Percentiles rank a stretch among this genome's conserved stretches.
Conservation (phyloP, 2,113 vertebrate genomes). For the Dromas ardeola region DNA sequence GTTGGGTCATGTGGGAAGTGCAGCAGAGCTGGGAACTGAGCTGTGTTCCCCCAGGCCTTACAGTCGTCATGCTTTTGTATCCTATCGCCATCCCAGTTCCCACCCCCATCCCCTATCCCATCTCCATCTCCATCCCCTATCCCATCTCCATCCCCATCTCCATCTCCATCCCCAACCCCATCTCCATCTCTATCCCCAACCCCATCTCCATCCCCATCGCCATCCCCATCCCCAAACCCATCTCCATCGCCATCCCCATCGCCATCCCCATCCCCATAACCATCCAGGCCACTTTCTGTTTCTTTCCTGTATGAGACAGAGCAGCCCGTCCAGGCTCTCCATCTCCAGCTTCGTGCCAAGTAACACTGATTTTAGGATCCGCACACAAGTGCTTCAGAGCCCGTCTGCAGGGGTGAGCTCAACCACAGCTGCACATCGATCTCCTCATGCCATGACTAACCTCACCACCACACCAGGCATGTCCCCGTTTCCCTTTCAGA, state of each 20-base stretch:
- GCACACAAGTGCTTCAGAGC: background rate
- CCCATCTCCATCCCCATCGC: no score
- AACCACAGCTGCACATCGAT: background rate
- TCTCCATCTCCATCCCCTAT: background rate
- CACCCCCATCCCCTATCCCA: background rate
- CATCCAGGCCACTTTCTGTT: background rate
- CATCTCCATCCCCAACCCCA: no score
- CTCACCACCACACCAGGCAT: background rate
- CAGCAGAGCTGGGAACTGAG: background rate
- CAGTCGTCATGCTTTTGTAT: background rate
- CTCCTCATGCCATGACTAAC: background rate
- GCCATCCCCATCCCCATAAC: background rate
- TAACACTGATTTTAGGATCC: background rate
- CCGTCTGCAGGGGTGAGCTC: background rate
- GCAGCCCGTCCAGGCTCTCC: background rate
- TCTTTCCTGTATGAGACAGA: background rate
- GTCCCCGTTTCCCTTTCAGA: background rate
- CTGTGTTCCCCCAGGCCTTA: background rate
- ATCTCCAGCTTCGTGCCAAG: background rate
- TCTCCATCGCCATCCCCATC: rapidly evolving
- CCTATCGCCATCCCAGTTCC: rapidly evolving
- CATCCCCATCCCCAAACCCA: no score
- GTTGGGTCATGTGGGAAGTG: background rate
- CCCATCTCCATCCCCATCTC: background rate
- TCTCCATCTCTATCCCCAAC: rapidly evolving